These are phyloP conservation scores for Drosophila simulans DNA, from an alignment of 1,140 invertebrate species.

Conservation along the genomic window DNA sequence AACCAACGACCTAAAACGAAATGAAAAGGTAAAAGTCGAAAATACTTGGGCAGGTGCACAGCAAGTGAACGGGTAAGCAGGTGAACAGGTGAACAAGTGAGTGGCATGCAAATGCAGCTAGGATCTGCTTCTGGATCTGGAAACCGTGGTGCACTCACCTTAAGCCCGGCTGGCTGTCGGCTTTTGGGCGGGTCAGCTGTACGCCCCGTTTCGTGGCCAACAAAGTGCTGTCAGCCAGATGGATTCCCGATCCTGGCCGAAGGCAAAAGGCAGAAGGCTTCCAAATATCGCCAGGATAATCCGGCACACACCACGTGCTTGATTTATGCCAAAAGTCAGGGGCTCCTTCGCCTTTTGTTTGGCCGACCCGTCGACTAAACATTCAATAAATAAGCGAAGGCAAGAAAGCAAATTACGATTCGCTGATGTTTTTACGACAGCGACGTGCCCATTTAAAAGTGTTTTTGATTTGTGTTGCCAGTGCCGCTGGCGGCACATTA, in stretches of 20 bases:
- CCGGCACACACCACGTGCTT: constrained; percentile 47
- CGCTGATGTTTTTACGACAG: constrained; percentile 78
- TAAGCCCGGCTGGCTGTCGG: constrained; percentile 64
- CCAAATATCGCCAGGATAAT: constrained; percentile 17
- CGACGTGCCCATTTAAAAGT: constrained; percentile 77
- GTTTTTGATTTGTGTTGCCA: constrained; percentile 69
- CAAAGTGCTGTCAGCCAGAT: constrained; percentile 33
- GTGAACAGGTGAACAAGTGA: constrained; percentile 43
- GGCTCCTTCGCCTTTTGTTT: constrained; percentile 2
- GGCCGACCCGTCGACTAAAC: constrained; percentile 36
- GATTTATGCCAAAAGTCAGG: constrained; percentile 46
- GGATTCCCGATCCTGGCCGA: constrained; percentile 7
- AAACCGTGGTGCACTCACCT: constrained; percentile 65
- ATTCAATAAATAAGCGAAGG: constrained; percentile 74
- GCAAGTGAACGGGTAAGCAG: constrained; percentile 54
- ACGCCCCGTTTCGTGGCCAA: neutral
- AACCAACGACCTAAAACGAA: constrained; percentile 26
- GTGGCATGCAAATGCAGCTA: constrained; percentile 74
- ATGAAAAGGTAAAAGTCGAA: constrained; percentile 7
- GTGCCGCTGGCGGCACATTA: constrained; percentile 67
- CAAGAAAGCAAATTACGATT: constrained; percentile 68
- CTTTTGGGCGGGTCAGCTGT: constrained; percentile 34
- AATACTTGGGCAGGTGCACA: constrained; percentile 58
- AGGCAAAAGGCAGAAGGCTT: neutral
- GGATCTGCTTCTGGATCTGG: constrained; percentile 1